Conservation (phyloP, 2,888 invertebrate species). For the Pachycephus smyrnensis region DNA sequence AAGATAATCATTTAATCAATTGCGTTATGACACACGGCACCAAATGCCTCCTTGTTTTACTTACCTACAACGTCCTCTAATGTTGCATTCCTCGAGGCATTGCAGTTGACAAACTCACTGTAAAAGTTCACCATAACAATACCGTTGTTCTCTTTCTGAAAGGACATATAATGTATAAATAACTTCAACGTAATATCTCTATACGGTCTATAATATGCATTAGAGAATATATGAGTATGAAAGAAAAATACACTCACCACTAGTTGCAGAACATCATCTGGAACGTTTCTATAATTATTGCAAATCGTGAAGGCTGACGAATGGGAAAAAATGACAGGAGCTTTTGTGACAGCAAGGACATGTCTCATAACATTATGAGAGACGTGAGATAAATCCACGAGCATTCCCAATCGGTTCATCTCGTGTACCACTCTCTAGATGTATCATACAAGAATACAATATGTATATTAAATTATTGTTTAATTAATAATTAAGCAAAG, state of each 20-base stretch:
- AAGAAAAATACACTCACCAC: slow-evolving; percentile 63
- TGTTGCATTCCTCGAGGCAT: slow-evolving; percentile 68
- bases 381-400: slow-evolving; percentile 74
- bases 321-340: slow-evolving; percentile 75
- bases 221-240: too few relatives aligned
- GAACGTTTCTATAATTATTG: slow-evolving; percentile 71
- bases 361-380: slow-evolving; percentile 72
- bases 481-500: slow-evolving; percentile 12
- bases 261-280: slow-evolving; percentile 70
- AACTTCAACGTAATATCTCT: too few relatives aligned
- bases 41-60: slow-evolving; percentile 33
- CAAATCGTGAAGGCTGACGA: slow-evolving; percentile 71
- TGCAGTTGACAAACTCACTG: slow-evolving; percentile 71
- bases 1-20: background rate
- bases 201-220: too few relatives aligned
- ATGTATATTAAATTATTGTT: background rate
- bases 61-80: slow-evolving; percentile 78
- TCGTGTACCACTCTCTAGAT: slow-evolving; percentile 70
- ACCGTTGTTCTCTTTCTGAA: slow-evolving; percentile 76
- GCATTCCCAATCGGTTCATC: slow-evolving; percentile 77
- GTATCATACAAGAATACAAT: slow-evolving; percentile 14
- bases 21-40: background rate
- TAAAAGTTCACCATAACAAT: slow-evolving; percentile 84
- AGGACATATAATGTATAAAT: background rate
- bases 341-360: slow-evolving; percentile 68